Conservation (phyloP, 2,113 vertebrate species). For the Chascanopsetta lugubris region DNA sequence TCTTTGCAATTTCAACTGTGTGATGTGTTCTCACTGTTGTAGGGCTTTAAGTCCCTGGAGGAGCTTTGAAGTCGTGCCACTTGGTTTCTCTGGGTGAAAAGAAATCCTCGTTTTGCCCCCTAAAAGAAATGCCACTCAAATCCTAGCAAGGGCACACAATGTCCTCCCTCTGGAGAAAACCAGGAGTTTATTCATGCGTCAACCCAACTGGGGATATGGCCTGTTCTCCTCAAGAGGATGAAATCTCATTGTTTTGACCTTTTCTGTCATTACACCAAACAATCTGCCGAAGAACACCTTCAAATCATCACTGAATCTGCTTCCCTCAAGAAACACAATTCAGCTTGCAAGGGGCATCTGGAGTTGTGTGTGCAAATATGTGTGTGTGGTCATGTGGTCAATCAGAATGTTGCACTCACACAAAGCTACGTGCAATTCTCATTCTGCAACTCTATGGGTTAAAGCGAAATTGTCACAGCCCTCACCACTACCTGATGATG, state of each 20-base stretch:
- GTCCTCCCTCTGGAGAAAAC: conserved; percentile 44
- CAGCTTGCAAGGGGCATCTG: neutral
- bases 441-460: neutral
- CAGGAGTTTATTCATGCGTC: conserved; percentile 47
- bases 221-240: conserved; percentile 23
- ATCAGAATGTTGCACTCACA: conserved; percentile 56
- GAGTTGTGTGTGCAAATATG: conserved; percentile 9
- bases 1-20: conserved; percentile 43
- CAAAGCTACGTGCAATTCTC: conserved; percentile 40
- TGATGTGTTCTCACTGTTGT: conserved; percentile 43
- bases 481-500: neutral
- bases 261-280: conserved; percentile 1
- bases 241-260: neutral
- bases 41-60: conserved; percentile 60
- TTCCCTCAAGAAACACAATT: conserved; percentile 19
- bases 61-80: conserved; percentile 77
- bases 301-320: conserved; percentile 2
- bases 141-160: conserved; percentile 62
- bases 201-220: conserved; percentile 23
- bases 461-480: neutral
- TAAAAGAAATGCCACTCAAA: conserved; percentile 67
- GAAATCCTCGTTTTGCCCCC: conserved; percentile 61
- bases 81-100: conserved; percentile 75
- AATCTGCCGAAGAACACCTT: neutral
- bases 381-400: conserved; percentile 43